These are phyloP conservation scores for Picus viridis DNA, from an alignment of 2,797 vertebrate genomes.

Conservation along the genomic window DNA sequence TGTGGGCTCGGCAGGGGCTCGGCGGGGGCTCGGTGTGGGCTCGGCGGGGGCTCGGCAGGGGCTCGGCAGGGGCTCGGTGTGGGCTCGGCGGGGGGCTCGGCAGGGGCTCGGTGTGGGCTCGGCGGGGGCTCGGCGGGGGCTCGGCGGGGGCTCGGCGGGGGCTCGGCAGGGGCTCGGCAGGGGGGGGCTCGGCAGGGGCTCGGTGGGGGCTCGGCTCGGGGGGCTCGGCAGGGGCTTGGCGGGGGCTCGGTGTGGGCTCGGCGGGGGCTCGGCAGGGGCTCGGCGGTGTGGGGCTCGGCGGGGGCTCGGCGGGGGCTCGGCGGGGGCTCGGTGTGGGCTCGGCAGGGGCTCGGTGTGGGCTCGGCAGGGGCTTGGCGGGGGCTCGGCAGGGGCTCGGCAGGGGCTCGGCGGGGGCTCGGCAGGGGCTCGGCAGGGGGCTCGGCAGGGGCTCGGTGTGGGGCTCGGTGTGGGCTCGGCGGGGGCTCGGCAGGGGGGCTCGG, in stretches of 20 bases:
- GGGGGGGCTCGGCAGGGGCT: neutral
- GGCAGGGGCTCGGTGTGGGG: neutral
- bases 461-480: too few species aligned
- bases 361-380: neutral
- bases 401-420: too few species aligned
- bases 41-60: neutral
- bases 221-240: neutral
- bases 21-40: accelerated
- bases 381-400: accelerated
- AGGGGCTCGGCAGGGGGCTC: neutral
- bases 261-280: neutral
- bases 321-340: too few species aligned
- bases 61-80: too few species aligned
- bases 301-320: neutral
- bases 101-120: accelerated
- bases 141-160: neutral
- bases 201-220: accelerated
- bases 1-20: neutral
- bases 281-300: accelerated
- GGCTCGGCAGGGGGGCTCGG: neutral
- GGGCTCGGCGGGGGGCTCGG: neutral
- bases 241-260: neutral
- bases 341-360: neutral
- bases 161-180: too few species aligned
- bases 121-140: neutral